Evolutionary conservation across 2,888 invertebrate species (phyloP).

Genomic region (Athrips mouffetella): DNA sequence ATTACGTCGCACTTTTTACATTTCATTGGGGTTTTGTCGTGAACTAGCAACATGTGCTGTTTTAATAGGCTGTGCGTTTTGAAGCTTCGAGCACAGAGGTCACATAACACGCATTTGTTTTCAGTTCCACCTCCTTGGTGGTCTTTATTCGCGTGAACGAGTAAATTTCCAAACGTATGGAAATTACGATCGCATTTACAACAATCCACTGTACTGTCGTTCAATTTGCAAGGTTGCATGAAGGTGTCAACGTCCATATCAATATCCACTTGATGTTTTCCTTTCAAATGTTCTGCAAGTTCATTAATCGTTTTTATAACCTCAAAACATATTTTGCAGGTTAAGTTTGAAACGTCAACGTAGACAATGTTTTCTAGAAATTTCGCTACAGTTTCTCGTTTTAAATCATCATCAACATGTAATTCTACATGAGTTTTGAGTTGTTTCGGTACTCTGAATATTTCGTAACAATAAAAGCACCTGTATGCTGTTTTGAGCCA

Average conservation of each 20-base stretch:
- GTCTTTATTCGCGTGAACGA: slow-evolving; percentile 37
- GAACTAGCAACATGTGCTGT: slow-evolving; percentile 34
- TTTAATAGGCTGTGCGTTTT: slow-evolving; percentile 25
- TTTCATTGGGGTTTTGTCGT: slow-evolving; percentile 28
- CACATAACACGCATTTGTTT: slow-evolving; percentile 37
- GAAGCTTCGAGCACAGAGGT: slow-evolving; percentile 36
- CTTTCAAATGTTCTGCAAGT: slow-evolving; percentile 35
- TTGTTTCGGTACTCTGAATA: slow-evolving; percentile 32
- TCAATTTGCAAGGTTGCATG: slow-evolving; percentile 32
- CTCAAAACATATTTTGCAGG: slow-evolving; percentile 34
- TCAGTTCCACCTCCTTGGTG: slow-evolving; percentile 29
- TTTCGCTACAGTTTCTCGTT: slow-evolving; percentile 30
- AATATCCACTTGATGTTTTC: slow-evolving; percentile 31
- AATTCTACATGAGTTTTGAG: slow-evolving; percentile 34
- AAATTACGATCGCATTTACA: slow-evolving; percentile 31
- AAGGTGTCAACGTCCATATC: slow-evolving; percentile 28
- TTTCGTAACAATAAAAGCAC: slow-evolving; percentile 45
- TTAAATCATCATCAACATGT: slow-evolving; percentile 30
- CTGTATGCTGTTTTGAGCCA: slow-evolving; percentile 38
- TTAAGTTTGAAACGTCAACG: slow-evolving; percentile 36
- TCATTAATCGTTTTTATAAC: slow-evolving; percentile 28
- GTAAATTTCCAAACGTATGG: slow-evolving; percentile 32
- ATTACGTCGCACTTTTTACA: slow-evolving; percentile 39
- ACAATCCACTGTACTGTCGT: slow-evolving; percentile 36
- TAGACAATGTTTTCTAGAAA: slow-evolving; percentile 36